phyloP scores from a whole-genome alignment of 2,888 invertebrate genomes.

The Dicyrtomina minuta region DNA sequence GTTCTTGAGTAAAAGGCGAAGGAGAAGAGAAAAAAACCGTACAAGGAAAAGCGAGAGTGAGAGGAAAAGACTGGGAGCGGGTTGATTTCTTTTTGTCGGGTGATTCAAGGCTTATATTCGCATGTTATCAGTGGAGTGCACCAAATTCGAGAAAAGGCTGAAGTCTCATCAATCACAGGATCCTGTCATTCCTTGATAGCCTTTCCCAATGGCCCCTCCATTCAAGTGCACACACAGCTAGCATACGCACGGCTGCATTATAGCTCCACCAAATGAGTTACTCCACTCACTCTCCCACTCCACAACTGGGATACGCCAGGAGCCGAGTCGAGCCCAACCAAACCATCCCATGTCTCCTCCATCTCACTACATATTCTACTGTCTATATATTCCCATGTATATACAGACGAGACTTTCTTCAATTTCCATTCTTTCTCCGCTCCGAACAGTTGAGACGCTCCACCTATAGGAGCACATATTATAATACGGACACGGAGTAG shows the following conservation, averaged over 20 bases:
- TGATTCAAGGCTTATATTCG: slow-evolving; percentile 39
- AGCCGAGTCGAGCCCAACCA: too few species aligned
- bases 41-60: neutral
- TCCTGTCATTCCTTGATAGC: slow-evolving; percentile 46
- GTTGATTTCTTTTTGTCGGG: slow-evolving; percentile 42
- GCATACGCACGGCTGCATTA: slow-evolving; percentile 41
- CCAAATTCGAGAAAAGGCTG: slow-evolving; percentile 42
- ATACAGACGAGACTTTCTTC: too few species aligned
- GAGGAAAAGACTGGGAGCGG: slow-evolving; percentile 27
- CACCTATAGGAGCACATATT: too few species aligned
- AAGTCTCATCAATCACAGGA: slow-evolving; percentile 45
- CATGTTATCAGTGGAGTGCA: slow-evolving; percentile 45
- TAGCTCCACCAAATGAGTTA: slow-evolving; percentile 36
- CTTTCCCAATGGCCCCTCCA: slow-evolving; percentile 43
- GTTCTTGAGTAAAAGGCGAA: slow-evolving; percentile 1
- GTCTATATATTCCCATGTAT: too few species aligned
- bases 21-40: neutral
- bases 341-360: too few species aligned
- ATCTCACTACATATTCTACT: too few species aligned
- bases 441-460: too few species aligned
- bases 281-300: slow-evolving; percentile 14
- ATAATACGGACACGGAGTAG: too few species aligned
- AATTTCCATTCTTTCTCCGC: too few species aligned
- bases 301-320: slow-evolving; percentile 8
- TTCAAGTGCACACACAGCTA: slow-evolving; percentile 38